A percentile compares a stretch with the other conserved stretches of the same genome.
These are phyloP conservation scores for Anthonomus grandis DNA, from an alignment of 1,140 invertebrate species.

Conservation along the genomic window DNA sequence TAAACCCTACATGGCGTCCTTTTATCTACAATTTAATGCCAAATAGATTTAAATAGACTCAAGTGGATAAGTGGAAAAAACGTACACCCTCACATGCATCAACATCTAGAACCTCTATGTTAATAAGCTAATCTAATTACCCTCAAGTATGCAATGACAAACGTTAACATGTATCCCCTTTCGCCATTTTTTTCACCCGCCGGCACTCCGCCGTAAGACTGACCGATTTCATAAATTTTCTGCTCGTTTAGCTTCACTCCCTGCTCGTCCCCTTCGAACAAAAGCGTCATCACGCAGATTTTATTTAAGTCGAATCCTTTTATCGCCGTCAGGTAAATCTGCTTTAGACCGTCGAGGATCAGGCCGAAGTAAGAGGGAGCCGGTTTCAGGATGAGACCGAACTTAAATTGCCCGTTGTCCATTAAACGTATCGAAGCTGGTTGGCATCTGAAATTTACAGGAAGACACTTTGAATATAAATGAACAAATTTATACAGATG, in stretches of 20 bases:
- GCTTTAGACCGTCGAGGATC: conserved; percentile 80
- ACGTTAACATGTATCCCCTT: conserved; percentile 93
- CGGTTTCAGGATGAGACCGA: conserved; percentile 86
- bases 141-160: conserved; percentile 97
- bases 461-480: not conserved
- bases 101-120: not conserved
- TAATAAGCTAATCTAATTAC: conserved; percentile 58
- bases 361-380: conserved; percentile 66
- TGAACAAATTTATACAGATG: not conserved
- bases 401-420: conserved; percentile 96
- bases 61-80: not conserved
- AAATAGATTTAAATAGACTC: not conserved
- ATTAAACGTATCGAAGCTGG: conserved; percentile 92
- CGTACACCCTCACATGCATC: not conserved
- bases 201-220: conserved; percentile 70
- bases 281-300: conserved; percentile 87
- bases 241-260: conserved; percentile 78
- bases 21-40: too few species aligned
- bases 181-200: conserved; percentile 92
- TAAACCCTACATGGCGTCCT: too few species aligned
- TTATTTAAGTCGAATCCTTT: conserved; percentile 83
- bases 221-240: conserved; percentile 80
- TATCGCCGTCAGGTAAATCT: conserved; percentile 83
- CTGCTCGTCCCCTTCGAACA: conserved; percentile 80
- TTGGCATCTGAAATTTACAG: conserved; percentile 63